Conservation (phyloP, 2,797 vertebrate genomes). For the Mastacembelus armatus region DNA sequence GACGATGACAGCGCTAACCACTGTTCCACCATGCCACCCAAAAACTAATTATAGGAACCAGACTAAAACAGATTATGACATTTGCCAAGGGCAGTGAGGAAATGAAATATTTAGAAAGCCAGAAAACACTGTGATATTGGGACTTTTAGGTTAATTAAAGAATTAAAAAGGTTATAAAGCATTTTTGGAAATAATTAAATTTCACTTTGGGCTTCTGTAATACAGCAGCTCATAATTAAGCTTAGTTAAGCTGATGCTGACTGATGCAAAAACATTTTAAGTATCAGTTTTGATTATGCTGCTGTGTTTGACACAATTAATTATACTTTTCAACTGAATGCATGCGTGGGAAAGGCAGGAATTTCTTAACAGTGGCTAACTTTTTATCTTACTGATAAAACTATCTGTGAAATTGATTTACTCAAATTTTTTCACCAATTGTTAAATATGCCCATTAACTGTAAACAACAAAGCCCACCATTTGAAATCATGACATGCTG, state of each 20-base stretch:
- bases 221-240: constrained; percentile 16
- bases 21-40: no score
- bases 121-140: not conserved
- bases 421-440: constrained; percentile 34
- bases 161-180: constrained; percentile 26
- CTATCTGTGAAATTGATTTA: constrained; percentile 50
- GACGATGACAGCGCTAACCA: no score
- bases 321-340: constrained; percentile 38
- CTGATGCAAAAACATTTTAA: constrained; percentile 46
- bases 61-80: constrained; percentile 13
- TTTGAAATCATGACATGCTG: constrained; percentile 7
- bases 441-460: constrained; percentile 22
- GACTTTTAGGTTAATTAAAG: constrained; percentile 14
- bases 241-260: constrained; percentile 28
- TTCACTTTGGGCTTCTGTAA: constrained; percentile 20
- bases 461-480: constrained; percentile 10
- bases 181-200: constrained; percentile 38
- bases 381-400: constrained; percentile 39
- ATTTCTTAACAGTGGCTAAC: constrained; percentile 26
- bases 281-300: constrained; percentile 31
- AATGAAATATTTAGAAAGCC: constrained; percentile 20
- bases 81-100: not conserved
- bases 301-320: constrained; percentile 52
- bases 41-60: not conserved
- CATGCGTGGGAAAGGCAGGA: constrained; percentile 3